Evolutionary conservation across 2,888 invertebrate genomes (phyloP), one percentile per base, ranked within the genome.

Genomic region (Branchellion lobata): DNA sequence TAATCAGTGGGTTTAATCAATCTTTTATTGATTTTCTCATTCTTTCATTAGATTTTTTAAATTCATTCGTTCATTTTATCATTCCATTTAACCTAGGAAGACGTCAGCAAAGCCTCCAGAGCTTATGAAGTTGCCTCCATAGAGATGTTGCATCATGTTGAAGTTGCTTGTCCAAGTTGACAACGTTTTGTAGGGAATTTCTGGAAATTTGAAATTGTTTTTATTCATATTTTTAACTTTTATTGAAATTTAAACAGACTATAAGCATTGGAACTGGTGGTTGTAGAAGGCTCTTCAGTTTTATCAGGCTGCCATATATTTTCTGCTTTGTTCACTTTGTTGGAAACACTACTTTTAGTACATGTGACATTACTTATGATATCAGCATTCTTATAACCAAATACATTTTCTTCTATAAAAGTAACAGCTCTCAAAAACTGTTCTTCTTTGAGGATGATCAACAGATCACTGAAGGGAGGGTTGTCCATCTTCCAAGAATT

Each of bases 71-170:
- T 21, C 14, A 77, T 51, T 57, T 53, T 51, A 8, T 31, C n/a
- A 77, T 5, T n/a, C n/a, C n/a, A n/a, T n/a, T n/a, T n/a, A 11
- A 77, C 77, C 77, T 77, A 34, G n/a, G 33, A 21, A 77, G 34
- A 77, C 77, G 31, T 77, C 40, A 33, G 77, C 61, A 77, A 77
- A 77, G 27, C 77, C 77, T 51, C 77, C 77, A 65, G 77, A 77
- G 27, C n/a, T 53, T 24, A 77, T 77, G 65, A 65, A 77, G 27
- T 61, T 65, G 5, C 69, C 69, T 18, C 69, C 69, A 3, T 69
- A 3, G 14, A 3, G 3, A n/a, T 27, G 14, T 8, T 31, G 34
- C n/a, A 33, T 65, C n/a, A 11, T 11, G 34, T 77, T 53, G 53
- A 77, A 77, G 34, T 65, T 65, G 33, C 65, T 65, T 29, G 77